phyloP scores from a whole-genome alignment of 2,113 vertebrate species.

The Poicephalus gulielmi region DNA sequence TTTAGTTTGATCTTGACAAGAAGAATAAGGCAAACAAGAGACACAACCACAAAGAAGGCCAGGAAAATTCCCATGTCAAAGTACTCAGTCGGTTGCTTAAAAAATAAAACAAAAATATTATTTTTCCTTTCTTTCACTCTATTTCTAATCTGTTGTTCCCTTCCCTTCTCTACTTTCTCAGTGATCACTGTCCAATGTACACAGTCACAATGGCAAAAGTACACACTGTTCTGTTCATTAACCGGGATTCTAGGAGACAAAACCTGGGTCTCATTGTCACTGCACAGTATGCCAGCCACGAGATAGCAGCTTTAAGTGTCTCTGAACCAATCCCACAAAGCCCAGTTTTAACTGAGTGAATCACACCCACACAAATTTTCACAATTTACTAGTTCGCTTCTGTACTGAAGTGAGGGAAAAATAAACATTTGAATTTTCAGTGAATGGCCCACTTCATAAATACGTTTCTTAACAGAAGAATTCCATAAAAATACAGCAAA shows the following conservation, averaged over 20 bases:
- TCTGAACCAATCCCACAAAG: constrained; percentile 11
- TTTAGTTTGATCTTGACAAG: constrained; percentile 99
- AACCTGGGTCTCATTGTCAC: not conserved
- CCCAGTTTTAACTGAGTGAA: not conserved
- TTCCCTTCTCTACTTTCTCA: not conserved
- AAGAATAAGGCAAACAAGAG: constrained; percentile 95
- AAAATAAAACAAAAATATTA: constrained; percentile 18
- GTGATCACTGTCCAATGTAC: not conserved
- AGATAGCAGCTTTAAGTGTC: constrained; percentile 23
- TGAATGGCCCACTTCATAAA: not conserved
- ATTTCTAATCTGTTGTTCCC: not conserved
- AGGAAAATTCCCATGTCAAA: constrained; percentile 99
- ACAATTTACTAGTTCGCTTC: not conserved
- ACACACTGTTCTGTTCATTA: not conserved
- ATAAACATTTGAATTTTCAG: not conserved
- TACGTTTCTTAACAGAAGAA: not conserved
- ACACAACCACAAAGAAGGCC: constrained; percentile 97
- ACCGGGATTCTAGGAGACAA: not conserved
- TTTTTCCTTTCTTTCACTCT: not conserved
- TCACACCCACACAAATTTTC: not conserved
- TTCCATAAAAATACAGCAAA: not conserved
- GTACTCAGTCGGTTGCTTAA: constrained; percentile 95
- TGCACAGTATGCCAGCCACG: not conserved
- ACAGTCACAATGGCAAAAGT: not conserved
- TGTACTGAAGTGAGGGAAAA: not conserved